Evolutionary conservation across 2,888 invertebrate species (phyloP).

Genomic region (Drosophila flavopinicola): DNA sequence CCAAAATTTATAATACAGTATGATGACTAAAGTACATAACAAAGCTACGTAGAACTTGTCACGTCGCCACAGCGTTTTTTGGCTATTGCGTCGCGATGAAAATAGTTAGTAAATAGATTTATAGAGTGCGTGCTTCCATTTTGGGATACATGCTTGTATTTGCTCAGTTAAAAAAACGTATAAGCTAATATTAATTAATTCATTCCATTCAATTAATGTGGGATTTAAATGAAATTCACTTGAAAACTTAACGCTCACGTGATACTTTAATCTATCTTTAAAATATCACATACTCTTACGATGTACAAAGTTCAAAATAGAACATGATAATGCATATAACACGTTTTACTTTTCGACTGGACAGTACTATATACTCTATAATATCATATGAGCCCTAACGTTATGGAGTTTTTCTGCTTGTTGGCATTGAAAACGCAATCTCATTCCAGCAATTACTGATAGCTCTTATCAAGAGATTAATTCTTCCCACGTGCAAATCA

Average conservation of each 20-base stretch:
- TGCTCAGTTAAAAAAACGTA: too few relatives aligned
- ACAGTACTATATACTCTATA: neutral
- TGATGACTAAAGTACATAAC: slow-evolving; percentile 50
- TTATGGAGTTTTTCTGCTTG: slow-evolving; percentile 1
- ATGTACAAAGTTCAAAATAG: neutral
- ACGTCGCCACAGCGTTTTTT: slow-evolving; percentile 43
- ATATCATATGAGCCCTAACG: neutral
- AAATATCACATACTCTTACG: neutral
- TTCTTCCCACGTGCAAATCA: slow-evolving; percentile 28
- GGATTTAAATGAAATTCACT: neutral
- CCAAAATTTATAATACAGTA: slow-evolving; percentile 59
- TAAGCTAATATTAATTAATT: too few relatives aligned
- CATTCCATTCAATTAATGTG: neutral
- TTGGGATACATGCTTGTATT: too few relatives aligned
- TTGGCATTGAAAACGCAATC: slow-evolving; percentile 39
- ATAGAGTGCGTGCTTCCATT: too few relatives aligned
- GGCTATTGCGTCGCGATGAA: slow-evolving; percentile 42
- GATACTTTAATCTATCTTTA: neutral
- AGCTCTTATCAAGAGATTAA: slow-evolving; percentile 46
- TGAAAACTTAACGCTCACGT: neutral
- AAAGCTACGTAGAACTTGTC: slow-evolving; percentile 52
- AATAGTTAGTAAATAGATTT: slow-evolving; percentile 20
- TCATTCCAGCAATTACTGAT: slow-evolving; percentile 35
- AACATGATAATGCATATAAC: neutral
- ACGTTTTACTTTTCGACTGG: neutral